Percentiles rank a stretch among this genome's conserved stretches.
Evolutionary conservation across 2,113 vertebrate species (phyloP).

Genomic region (Maccullochella peelii): DNA sequence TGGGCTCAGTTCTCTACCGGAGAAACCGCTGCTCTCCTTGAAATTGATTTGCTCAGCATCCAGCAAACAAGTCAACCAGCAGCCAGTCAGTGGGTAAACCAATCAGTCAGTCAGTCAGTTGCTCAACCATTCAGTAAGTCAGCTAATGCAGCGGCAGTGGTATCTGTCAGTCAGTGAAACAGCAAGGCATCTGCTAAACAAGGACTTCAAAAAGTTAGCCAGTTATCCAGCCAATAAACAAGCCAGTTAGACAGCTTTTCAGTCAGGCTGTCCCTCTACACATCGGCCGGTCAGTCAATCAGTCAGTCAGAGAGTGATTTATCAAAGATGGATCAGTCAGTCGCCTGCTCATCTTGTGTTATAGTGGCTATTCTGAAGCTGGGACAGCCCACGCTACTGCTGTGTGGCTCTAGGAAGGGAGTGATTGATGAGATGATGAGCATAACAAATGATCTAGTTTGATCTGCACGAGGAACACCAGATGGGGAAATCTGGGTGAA

Average conservation of each 20-base stretch:
- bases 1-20: slow-evolving; percentile 33
- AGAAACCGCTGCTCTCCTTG: slow-evolving; percentile 20
- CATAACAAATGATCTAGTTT: slow-evolving; percentile 64
- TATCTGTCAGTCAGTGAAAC: slow-evolving; percentile 14
- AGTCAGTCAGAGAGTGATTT: slow-evolving; percentile 35
- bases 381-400: slow-evolving; percentile 14
- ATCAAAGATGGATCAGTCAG: slow-evolving; percentile 44
- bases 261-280: no score
- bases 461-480: slow-evolving; percentile 31
- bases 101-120: slow-evolving; percentile 44
- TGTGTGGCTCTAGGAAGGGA: slow-evolving; percentile 17
- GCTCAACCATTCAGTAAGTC: slow-evolving; percentile 21
- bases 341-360: slow-evolving; percentile 11
- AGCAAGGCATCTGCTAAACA: slow-evolving; percentile 6
- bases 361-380: slow-evolving; percentile 11
- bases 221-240: slow-evolving; percentile 33
- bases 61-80: slow-evolving; percentile 9
- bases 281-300: not conserved
- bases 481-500: slow-evolving; percentile 4
- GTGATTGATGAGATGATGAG: slow-evolving; percentile 67
- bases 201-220: slow-evolving; percentile 7
- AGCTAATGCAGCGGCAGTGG: not conserved
- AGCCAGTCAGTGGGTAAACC: slow-evolving; percentile 29
- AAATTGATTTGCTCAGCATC: slow-evolving; percentile 64
- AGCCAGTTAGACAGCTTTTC: not conserved